A percentile compares a stretch with the other conserved stretches of the same genome.
Evolutionary conservation across 2,888 invertebrate species (phyloP).

Genomic region (Clepsis dumicolana): DNA sequence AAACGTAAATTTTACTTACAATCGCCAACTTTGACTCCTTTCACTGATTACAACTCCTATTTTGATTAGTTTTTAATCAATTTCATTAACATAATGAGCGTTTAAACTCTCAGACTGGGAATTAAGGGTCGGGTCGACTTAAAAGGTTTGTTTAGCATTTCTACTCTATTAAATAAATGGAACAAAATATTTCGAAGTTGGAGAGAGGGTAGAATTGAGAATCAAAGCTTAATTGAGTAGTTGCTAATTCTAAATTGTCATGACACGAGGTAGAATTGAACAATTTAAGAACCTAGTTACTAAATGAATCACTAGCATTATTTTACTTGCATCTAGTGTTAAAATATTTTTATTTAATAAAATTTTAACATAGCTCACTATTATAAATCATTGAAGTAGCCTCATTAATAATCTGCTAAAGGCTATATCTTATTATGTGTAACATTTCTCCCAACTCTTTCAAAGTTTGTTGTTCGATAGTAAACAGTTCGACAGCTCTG

Average conservation of each 20-base stretch:
- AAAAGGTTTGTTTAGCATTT: slow-evolving; percentile 30
- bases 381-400: not conserved
- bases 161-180: slow-evolving; percentile 2
- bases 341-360: not conserved
- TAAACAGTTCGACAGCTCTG: slow-evolving; percentile 35
- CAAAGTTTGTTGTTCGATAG: slow-evolving; percentile 17
- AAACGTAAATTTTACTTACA: slow-evolving; percentile 61
- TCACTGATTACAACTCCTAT: slow-evolving; percentile 32
- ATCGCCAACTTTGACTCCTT: slow-evolving; percentile 47
- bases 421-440: not conserved
- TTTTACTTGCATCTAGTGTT: too few relatives aligned
- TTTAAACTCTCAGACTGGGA: slow-evolving; percentile 5
- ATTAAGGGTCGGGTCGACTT: slow-evolving; percentile 42
- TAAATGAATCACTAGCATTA: too few relatives aligned
- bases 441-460: slow-evolving; percentile 16
- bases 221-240: not conserved
- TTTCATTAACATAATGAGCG: slow-evolving; percentile 30
- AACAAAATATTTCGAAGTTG: not conserved
- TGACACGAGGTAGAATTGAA: not conserved
- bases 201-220: not conserved
- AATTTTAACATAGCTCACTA: not conserved
- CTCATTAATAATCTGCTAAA: not conserved
- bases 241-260: not conserved
- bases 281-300: too few relatives aligned
- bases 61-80: slow-evolving; percentile 37